phyloP scores from a whole-genome alignment of 2,797 vertebrate species.

The Catostomus latipinnis region DNA sequence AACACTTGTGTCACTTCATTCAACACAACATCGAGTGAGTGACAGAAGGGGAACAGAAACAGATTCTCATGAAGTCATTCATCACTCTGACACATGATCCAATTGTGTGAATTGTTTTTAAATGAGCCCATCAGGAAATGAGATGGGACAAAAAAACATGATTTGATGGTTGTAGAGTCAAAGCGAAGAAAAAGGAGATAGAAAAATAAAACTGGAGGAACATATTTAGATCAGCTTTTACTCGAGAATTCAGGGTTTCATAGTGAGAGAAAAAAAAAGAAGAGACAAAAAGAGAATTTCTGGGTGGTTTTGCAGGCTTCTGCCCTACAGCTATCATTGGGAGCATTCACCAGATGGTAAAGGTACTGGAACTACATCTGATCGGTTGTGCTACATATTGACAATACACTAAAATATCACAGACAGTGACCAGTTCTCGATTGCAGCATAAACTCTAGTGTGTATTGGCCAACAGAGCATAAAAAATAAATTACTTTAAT shows the following conservation, averaged over 20 bases:
- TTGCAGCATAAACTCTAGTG: background rate
- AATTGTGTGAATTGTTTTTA: background rate
- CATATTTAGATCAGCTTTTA: constrained; percentile 76
- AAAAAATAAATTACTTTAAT: too few relatives aligned
- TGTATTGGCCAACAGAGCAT: too few relatives aligned
- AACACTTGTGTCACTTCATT: too few relatives aligned
- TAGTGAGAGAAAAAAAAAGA: background rate
- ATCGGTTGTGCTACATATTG: background rate
- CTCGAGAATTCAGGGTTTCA: constrained; percentile 56
- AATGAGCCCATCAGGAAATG: constrained; percentile 61
- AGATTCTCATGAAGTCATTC: constrained; percentile 12
- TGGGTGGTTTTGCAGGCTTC: background rate
- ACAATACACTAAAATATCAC: background rate
- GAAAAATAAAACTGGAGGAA: constrained; percentile 54
- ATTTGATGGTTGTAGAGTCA: constrained; percentile 6
- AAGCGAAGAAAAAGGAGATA: constrained; percentile 8
- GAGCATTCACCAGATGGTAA: background rate
- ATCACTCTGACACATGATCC: constrained; percentile 28
- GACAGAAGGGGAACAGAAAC: constrained; percentile 23
- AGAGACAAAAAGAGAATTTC: background rate
- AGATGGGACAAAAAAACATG: constrained; percentile 50
- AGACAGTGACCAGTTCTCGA: background rate
- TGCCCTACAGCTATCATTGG: background rate
- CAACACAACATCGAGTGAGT: too few relatives aligned
- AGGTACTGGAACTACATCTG: background rate